Evolutionary conservation across 2,113 vertebrate genomes (phyloP).

Genomic region (Puma concolor): DNA sequence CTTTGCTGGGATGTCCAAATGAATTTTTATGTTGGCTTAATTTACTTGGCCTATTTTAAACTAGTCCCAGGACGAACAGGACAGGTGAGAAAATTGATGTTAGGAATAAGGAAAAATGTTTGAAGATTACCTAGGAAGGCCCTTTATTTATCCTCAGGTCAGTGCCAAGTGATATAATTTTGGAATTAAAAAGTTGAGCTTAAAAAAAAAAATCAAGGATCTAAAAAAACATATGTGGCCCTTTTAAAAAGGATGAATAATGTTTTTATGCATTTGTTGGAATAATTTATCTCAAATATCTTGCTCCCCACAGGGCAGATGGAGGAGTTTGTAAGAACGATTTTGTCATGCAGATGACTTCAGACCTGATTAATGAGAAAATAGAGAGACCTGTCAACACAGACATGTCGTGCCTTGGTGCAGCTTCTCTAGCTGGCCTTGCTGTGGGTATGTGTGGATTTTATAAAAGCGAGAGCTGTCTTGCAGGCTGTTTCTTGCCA

Average conservation of each 20-base stretch:
- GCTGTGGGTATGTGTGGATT: slow-evolving; percentile 88
- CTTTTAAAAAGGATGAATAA: background rate
- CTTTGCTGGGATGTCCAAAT: background rate
- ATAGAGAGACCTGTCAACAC: slow-evolving; percentile 88
- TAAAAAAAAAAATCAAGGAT: background rate
- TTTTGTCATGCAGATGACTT: slow-evolving; percentile 97
- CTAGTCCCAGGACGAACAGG: background rate
- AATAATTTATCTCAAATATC: background rate
- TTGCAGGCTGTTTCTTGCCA: background rate
- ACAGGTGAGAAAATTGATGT: background rate
- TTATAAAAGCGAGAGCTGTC: background rate
- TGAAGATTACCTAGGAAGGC: background rate
- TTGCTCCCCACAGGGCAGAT: slow-evolving; percentile 90
- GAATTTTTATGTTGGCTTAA: background rate
- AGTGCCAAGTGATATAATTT: background rate
- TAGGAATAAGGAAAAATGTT: background rate
- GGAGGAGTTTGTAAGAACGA: slow-evolving; percentile 95
- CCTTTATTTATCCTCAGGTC: background rate
- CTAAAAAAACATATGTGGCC: background rate
- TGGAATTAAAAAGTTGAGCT: slow-evolving; percentile 26
- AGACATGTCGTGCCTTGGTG: slow-evolving; percentile 97
- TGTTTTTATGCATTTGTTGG: background rate
- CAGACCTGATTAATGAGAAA: slow-evolving; percentile 92
- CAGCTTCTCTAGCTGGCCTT: slow-evolving; percentile 95
- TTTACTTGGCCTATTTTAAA: background rate